phyloP scores from a whole-genome alignment of 2,797 vertebrate species.

The Champsocephalus esox region DNA sequence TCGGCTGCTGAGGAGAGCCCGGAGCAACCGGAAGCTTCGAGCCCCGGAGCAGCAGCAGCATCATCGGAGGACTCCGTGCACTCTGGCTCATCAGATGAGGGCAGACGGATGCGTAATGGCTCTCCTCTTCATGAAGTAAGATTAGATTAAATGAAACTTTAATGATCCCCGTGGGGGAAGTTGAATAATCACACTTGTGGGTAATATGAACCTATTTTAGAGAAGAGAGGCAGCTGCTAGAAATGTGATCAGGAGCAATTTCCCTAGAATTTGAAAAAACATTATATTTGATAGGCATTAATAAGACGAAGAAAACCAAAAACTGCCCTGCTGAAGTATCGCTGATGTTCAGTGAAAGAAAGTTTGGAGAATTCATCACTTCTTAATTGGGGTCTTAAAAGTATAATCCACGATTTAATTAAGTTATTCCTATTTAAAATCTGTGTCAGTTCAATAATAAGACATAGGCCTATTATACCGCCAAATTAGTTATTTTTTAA shows the following conservation, averaged over 20 bases:
- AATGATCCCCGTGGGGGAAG: constrained; percentile 56
- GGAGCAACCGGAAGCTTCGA: constrained; percentile 59
- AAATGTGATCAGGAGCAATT: constrained; percentile 39
- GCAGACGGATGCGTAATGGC: constrained; percentile 72
- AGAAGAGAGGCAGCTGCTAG: constrained; percentile 32
- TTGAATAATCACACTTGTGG: constrained; percentile 37
- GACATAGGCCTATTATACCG: neutral
- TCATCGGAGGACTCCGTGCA: constrained; percentile 68
- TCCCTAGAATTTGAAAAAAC: constrained; percentile 5
- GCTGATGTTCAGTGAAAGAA: neutral
- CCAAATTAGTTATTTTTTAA: neutral
- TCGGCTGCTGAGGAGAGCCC: constrained; percentile 69
- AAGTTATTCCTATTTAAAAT: neutral
- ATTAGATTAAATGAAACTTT: constrained; percentile 61
- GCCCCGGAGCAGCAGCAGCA: constrained; percentile 53
- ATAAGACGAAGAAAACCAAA: neutral
- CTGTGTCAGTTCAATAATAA: neutral
- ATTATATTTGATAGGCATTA: neutral
- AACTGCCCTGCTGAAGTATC: neutral
- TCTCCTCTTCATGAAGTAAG: constrained; percentile 81
- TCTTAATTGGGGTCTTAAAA: neutral
- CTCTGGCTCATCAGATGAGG: constrained; percentile 78
- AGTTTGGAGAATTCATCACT: neutral
- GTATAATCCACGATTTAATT: neutral
- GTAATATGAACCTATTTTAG: constrained; percentile 37